Base-by-base conservation (phyloP, 2,113 vertebrate genomes). In the Pao palembangensis region DNA sequence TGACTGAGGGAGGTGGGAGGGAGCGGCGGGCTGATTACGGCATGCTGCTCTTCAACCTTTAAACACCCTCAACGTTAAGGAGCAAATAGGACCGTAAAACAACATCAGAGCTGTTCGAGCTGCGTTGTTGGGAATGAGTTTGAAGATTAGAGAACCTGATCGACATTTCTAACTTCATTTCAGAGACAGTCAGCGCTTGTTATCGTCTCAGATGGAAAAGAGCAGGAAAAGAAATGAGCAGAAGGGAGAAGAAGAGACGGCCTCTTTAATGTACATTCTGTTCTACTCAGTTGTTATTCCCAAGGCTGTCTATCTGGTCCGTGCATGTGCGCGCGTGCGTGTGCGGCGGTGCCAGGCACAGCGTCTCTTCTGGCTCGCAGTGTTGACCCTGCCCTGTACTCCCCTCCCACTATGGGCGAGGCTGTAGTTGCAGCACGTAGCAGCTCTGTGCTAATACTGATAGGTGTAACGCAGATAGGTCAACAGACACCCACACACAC, bases 341-440 rank as follows among this genome's bases (percentile, higher is more conserved):
- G 84, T 80, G 69, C 78, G 73, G 67, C 71, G 82, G 91, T 92
- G 85, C 91, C 91, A 88, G 90, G 91, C 88, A 90, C 91, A 79
- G 84, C 56, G 67, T 83, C 80, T 85, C 83, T 59, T 80, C 83
- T 82, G 81, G 76, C 76, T 85, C 80, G 57, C 79, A 58, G 69
- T 70, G 67, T 81, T 91, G 89, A 90, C 89, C 88, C 88, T 83
- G 75, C 89, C 88, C 84, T 82, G 69, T 78, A 76, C 85, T 78
- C 82, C 80, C 76, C 87, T 87, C 85, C 88, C 75, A 72, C 83
- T 75, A 54, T 82, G 79, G 82, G 85, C 80, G 81, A 71, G 86
- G 82, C 81, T 75, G 62, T 50, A 44, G 52, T 44, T 21, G 57
- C 70, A 70, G 73, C 77, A 48, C 73, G 52, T 81, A 83, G 69